These are phyloP conservation scores for Elegia similella DNA, from an alignment of 2,888 invertebrate genomes.

Conservation along the genomic window DNA sequence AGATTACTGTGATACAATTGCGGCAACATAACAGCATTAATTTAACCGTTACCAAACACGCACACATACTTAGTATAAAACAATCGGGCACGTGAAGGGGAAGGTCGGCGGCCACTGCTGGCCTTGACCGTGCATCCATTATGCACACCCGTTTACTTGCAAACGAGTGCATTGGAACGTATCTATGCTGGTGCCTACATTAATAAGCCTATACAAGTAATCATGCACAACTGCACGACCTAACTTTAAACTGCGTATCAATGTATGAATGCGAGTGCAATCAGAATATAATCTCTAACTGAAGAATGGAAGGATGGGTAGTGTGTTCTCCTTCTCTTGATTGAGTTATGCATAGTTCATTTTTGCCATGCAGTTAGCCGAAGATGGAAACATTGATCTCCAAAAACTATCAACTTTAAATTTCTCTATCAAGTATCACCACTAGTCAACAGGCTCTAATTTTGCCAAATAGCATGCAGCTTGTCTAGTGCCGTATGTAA, in stretches of 20 bases:
- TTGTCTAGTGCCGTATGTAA: too few relatives aligned
- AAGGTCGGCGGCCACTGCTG: slow-evolving; percentile 62
- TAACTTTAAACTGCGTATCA: not conserved
- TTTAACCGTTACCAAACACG: slow-evolving; percentile 41
- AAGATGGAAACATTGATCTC: too few relatives aligned
- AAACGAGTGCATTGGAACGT: slow-evolving; percentile 71
- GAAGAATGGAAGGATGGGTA: not conserved
- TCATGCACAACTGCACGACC: not conserved
- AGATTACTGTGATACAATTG: slow-evolving; percentile 22
- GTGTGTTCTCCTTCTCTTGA: too few relatives aligned
- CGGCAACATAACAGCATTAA: slow-evolving; percentile 32
- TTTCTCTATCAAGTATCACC: too few relatives aligned
- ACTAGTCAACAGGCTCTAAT: too few relatives aligned
- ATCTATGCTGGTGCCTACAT: slow-evolving; percentile 39
- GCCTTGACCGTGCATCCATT: slow-evolving; percentile 78
- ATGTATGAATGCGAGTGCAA: not conserved
- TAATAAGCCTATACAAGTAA: slow-evolving; percentile 5
- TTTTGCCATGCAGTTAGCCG: too few relatives aligned
- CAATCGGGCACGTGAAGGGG: slow-evolving; percentile 67
- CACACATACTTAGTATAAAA: slow-evolving; percentile 51
- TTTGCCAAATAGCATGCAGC: too few relatives aligned
- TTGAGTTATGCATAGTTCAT: too few relatives aligned
- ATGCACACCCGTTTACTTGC: slow-evolving; percentile 76
- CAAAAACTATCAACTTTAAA: too few relatives aligned
- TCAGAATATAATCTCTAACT: not conserved